Base-by-base conservation (phyloP, 2,113 vertebrate species). In the Triplophysa tibetana region DNA sequence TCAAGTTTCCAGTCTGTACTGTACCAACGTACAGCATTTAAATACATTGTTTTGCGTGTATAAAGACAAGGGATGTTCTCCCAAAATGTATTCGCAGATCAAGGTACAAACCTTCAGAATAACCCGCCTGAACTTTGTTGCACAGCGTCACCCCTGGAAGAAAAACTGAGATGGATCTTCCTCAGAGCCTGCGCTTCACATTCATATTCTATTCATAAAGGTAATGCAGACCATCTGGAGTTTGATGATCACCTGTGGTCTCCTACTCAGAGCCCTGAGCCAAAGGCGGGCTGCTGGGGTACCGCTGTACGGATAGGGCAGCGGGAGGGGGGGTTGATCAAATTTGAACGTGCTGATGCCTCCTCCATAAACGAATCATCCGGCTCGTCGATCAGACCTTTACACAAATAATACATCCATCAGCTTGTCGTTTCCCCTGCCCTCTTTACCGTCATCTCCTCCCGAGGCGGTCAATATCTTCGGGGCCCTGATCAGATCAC, bases 391-490 rank as follows among this genome's bases (percentile, higher is more conserved):
- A 84, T 81, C 78, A 85, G 79, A 65, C 82, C 74, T 62, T 61
- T 83, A 81, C 80, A 80, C 81, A 83, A 87, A 87, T 82, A 86
- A 86, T 83, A 81, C 86, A 89, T 88, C 85, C 78, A 79, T 89
- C 84, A 87, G 76, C 23, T 78, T 86, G 83, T 82, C 80, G 68
- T 83, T 77, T 75, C 41, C 63, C 72, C 78, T 70, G 69, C 52
- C 77, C 77, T 77, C 75, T 84, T 85, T 81, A 86, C 75, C 80
- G 82, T 84, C 79, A 85, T 85, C 82, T 81, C 73, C 62, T 69
- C 67, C 77, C 13, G 77, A 77, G 80, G 79, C 75, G 82, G 75
- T 87, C 86, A 89, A 86, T 85, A 87, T 83, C 79, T 74, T 68
- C 70, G 54, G 82, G 85, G 75, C 75, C 56, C 75, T 79, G 83